Base-by-base conservation (phyloP, 2,797 vertebrate genomes). In the Manis crassicaudata region DNA sequence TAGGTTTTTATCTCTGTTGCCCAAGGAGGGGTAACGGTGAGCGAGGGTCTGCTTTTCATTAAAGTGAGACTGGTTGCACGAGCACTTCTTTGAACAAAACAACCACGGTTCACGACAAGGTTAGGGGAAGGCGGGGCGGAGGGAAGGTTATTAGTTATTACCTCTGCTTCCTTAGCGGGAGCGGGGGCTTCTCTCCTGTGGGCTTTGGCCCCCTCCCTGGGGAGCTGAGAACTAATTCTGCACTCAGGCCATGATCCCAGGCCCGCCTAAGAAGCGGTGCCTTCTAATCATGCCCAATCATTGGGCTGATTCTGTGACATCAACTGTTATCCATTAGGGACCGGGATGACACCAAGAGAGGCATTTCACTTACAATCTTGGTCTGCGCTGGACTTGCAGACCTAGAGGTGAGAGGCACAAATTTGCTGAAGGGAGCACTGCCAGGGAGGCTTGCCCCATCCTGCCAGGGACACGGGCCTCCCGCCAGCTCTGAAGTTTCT, bases 31-130 rank as follows among this genome's bases (percentile, higher is more conserved):
- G 96, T 88, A 89, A 89, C 4, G 54, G 88, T 37, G 93, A 94
- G 95, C 62, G 2, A 92, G 97, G 97, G 97, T 94, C 98, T 98
- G 98, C 83, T 98, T 98, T 97, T 97, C 97, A 98, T 98, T 98
- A 98, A 96, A 35, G 1, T 58, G 97, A 95, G 97, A 96, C 96
- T 97, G 95, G 96, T 86, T 96, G 85, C 97, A 68, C 40, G 83
- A 94, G 95, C 98, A 96, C 97, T 97, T 97, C 86, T 98, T 96
- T 90, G 95, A 97, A 96, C 95, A 94, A 92, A 96, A 96, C 95
- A 97, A 90, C 37, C 0, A 7, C 67, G 85, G 98, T 96, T 98
- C 98, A 98, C 79, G 16, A 92, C 81, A 79, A 96, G 96, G 97
- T 80, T 92, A 98, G 95, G 93, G 67, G 87, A 88, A 92, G 83